Conservation (phyloP, 2,888 invertebrate species). For the Temnothorax ravouxi region DNA sequence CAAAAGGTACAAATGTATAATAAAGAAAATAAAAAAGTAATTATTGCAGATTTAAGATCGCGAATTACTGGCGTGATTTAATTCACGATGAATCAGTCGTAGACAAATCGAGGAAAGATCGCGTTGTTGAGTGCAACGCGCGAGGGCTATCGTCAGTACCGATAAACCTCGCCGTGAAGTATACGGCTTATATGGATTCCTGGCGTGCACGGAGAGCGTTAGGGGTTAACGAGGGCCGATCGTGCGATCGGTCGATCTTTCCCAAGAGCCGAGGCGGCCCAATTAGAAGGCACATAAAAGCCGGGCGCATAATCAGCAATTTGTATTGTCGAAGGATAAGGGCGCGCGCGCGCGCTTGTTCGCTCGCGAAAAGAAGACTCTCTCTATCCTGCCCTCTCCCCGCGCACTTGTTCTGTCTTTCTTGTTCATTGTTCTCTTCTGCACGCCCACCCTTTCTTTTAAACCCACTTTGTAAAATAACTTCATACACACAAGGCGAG, state of each 20-base stretch:
- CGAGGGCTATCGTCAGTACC: constrained; percentile 56
- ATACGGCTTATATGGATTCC: constrained; percentile 58
- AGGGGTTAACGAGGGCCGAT: constrained; percentile 82
- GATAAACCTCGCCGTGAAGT: constrained; percentile 21
- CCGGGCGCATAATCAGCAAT: constrained; percentile 82
- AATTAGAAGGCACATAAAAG: constrained; percentile 82
- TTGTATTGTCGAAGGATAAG: constrained; percentile 80
- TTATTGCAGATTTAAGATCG: not conserved
- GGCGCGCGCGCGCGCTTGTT: constrained; percentile 44
- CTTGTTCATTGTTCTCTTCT: constrained; percentile 23
- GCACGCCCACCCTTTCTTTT: constrained; percentile 32
- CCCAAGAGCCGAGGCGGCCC: constrained; percentile 81
- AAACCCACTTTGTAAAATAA: constrained; percentile 71
- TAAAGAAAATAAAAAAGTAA: not conserved
- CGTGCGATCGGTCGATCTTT: constrained; percentile 82
- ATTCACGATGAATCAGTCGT: constrained; percentile 2
- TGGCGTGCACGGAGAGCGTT: constrained; percentile 76
- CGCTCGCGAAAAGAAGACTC: constrained; percentile 39
- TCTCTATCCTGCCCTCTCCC: not conserved
- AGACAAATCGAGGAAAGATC: constrained; percentile 39
- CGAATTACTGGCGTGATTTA: not conserved
- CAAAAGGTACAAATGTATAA: not conserved
- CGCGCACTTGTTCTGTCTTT: constrained; percentile 6
- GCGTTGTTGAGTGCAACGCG: constrained; percentile 48
- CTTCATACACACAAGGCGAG: constrained; percentile 70